phyloP scores from a whole-genome alignment of 2,888 invertebrate species.

The Lomographa bimaculata region DNA sequence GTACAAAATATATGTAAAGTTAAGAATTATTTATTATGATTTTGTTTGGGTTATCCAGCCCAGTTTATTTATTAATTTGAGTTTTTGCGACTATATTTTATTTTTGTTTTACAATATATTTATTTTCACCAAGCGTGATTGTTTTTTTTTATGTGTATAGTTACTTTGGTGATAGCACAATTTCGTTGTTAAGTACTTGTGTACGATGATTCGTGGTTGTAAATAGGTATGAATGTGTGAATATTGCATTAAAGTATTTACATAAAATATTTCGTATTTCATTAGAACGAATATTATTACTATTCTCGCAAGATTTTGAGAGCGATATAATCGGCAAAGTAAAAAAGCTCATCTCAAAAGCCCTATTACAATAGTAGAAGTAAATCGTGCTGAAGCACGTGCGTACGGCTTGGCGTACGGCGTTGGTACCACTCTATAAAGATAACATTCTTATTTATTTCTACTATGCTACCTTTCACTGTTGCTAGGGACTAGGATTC shows the following conservation, averaged over 20 bases:
- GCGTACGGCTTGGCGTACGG: too few species aligned
- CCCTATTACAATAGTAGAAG: too few species aligned
- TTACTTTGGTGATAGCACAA: slow-evolving; percentile 69
- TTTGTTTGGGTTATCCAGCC: slow-evolving; percentile 15
- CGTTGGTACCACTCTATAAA: too few species aligned
- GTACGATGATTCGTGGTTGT: slow-evolving; percentile 70
- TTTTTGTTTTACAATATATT: slow-evolving; percentile 47
- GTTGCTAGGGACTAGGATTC: too few species aligned
- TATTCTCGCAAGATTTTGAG: too few species aligned
- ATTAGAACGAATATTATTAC: too few species aligned
- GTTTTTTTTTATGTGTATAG: slow-evolving; percentile 39
- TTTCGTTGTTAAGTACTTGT: slow-evolving; percentile 75
- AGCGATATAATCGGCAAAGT: too few species aligned
- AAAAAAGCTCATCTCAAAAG: too few species aligned
- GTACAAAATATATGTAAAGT: slow-evolving; percentile 28
- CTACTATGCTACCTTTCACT: too few species aligned
- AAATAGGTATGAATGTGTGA: slow-evolving; percentile 80
- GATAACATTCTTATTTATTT: too few species aligned
- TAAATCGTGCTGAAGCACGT: too few species aligned
- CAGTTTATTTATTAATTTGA: slow-evolving; percentile 30
- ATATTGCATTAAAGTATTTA: slow-evolving; percentile 80
- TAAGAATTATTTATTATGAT: slow-evolving; percentile 13
- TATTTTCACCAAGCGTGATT: slow-evolving; percentile 49
- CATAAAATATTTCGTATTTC: slow-evolving; percentile 44
- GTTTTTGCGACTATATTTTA: slow-evolving; percentile 55